Evolutionary conservation across 2,797 vertebrate genomes (phyloP), one percentile per base, ranked within the genome.

Genomic region (Trachurus trachurus): DNA sequence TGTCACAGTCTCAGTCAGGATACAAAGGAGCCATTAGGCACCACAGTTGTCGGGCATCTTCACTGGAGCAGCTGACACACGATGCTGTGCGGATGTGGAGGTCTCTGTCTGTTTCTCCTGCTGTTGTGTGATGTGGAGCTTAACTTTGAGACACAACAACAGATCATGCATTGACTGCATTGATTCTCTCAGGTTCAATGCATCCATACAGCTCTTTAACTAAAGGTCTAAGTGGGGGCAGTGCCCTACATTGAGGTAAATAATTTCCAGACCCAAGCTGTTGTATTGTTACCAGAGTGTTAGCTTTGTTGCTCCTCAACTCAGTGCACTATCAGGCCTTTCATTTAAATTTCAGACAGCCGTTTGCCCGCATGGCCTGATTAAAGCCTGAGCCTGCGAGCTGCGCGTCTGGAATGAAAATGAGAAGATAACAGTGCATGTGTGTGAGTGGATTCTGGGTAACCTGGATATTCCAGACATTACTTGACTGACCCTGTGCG

Each of bases 321-420:
- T 26, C 26, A 26, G 47, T 47, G n/a, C 17, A 8, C 37, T 57
- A 71, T 66, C 44, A 49, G 4, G 11, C 16, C 31, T 57, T 49
- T 42, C 1, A 85, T 83, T 87, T 88, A 59, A 80, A 69, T 83
- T 68, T 78, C 9, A 80, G 26, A 39, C 66, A 49, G 66, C 29
- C 7, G 17, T 40, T 67, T 70, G 19, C 5, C 10, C 19, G 53
- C 37, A 47, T 57, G 53, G 7, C n/a, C 17, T 19, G 12, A 62
- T 37, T 8, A 19, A 29, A 59, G 40, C 39, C 42, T 40, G 11
- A 54, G 57, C 44, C 26, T 49, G 37, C 21, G 11, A 54, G 57
- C 44, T 49, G 37, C 19, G 9, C 21, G 50, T 42, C 1, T 54
- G 34, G 1, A 59, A 49, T 62, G 21, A 54, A 63, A 66, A 62